Evolutionary conservation across 2,888 invertebrate species (phyloP), one percentile per base, ranked within the genome.

Genomic region (Neoitamus cyanurus): DNA sequence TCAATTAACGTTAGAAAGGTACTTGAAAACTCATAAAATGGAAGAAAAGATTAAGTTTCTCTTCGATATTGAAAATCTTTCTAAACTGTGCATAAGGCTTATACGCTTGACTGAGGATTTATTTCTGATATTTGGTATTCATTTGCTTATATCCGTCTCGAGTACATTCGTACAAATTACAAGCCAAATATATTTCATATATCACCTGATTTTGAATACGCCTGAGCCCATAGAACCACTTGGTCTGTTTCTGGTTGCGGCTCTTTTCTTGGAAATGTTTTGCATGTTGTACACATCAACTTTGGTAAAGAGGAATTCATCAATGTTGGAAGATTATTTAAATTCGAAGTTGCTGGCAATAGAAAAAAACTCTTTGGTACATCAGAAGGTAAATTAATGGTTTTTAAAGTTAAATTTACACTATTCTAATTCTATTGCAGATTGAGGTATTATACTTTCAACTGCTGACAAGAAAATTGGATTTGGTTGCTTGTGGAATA

Each of bases 391-490:
- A 13, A 15, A 37, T 75, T 15, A 6, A 25, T 15, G 20, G 48
- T 77, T 82, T 83, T n/a, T n/a, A n/a, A n/a, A n/a, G 15, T 58
- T 46, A 83, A 58, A 58, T 15, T 2, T 25, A 58, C 9, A 11
- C 6, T 3, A 11, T n/a, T n/a, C n/a, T n/a, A 15, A 70, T 30
- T 0, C 28, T 5, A 36, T 34, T 68, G 68, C 82, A 87, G 87
- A 7, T 86, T 2, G 87, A 87, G 42, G 15, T 58, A 0, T 85
- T 86, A 69, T 68, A 84, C 0, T 34, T 86, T 9, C 86, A 86
- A 36, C 28, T 87, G 42, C 13, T 78, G 3, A 9, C 20, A 7
- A 68, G 84, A 20, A 72, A 75, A n/a, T 4, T 83, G 9, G 11
- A 72, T 11, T 84, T 82, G 37, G 73, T 70, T 1, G 80, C 80